Conservation (phyloP, 2,113 vertebrate genomes). For the Aptenodytes patagonicus region DNA sequence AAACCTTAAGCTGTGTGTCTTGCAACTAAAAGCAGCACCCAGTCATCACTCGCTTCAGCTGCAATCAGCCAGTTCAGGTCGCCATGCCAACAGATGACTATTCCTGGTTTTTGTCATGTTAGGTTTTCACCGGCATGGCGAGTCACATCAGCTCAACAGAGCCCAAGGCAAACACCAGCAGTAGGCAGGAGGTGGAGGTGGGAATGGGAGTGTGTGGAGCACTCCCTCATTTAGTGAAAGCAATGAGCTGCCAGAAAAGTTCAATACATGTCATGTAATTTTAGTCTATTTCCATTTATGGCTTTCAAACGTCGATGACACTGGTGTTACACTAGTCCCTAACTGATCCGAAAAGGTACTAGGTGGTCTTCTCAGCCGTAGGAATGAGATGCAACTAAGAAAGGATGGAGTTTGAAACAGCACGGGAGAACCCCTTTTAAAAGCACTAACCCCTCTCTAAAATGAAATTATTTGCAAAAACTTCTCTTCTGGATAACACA, state of each 20-base stretch:
- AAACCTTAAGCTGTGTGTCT: not conserved
- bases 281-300: not conserved
- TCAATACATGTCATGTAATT: not conserved
- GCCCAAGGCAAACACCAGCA: not conserved
- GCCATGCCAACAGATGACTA: not conserved
- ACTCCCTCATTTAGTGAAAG: not conserved
- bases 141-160: not conserved
- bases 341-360: not conserved
- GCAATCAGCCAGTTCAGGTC: not conserved
- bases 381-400: not conserved
- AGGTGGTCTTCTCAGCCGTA: not conserved
- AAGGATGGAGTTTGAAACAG: not conserved
- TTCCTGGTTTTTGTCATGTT: not conserved
- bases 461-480: not conserved
- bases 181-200: not conserved
- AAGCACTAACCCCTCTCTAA: not conserved
- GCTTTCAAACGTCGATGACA: not conserved
- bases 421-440: not conserved
- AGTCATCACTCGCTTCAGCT: not conserved
- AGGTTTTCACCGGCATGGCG: fast-evolving
- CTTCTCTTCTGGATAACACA: not conserved
- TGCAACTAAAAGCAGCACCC: not conserved
- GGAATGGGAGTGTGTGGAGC: not conserved
- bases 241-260: not conserved
- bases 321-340: not conserved